These are phyloP conservation scores for Apantesis nais DNA, from an alignment of 2,888 invertebrate species.

Conservation along the genomic window DNA sequence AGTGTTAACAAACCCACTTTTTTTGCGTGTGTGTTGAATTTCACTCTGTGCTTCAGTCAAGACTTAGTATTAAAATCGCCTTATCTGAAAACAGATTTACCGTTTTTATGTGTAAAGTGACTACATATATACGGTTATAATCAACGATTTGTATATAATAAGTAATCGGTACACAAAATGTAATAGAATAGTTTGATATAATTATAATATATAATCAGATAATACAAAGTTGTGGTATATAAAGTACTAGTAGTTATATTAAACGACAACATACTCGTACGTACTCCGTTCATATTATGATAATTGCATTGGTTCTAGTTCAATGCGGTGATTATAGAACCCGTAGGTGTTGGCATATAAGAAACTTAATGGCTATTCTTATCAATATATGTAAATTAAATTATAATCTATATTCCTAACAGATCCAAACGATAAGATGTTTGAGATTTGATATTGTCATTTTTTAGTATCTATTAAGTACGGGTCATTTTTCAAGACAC, in stretches of 20 bases:
- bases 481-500: constrained; percentile 60
- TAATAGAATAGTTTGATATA: background rate
- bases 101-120: background rate
- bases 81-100: background rate
- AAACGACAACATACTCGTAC: constrained; percentile 27
- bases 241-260: background rate
- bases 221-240: background rate
- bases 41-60: too few species aligned
- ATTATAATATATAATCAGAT: background rate
- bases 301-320: constrained; percentile 39
- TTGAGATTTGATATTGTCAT: constrained; percentile 45
- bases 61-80: too few species aligned
- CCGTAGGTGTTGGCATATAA: constrained; percentile 39
- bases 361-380: constrained; percentile 39
- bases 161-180: background rate
- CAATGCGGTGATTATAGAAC: constrained; percentile 40
- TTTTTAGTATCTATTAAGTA: constrained; percentile 46
- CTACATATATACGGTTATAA: background rate
- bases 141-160: background rate
- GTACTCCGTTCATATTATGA: constrained; percentile 27
- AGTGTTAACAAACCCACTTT: too few species aligned
- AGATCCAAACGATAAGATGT: constrained; percentile 42
- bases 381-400: constrained; percentile 48
- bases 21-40: too few species aligned
- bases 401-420: constrained; percentile 43